phyloP scores from a whole-genome alignment of 2,797 vertebrate genomes.

The Urocyon cinereoargenteus region DNA sequence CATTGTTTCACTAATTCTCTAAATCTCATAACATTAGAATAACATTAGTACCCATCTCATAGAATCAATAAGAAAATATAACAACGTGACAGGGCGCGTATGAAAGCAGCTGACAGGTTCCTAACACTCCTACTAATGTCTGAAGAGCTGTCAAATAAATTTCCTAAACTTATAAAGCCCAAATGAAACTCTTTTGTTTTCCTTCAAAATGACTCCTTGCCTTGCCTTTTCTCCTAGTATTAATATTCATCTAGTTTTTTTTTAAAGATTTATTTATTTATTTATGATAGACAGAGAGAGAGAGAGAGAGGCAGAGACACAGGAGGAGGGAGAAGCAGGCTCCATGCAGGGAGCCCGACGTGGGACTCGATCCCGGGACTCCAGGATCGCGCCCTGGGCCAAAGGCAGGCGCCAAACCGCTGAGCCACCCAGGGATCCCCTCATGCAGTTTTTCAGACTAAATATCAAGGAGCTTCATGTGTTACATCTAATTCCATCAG shows the following conservation, averaged over 20 bases:
- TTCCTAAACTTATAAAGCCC: not conserved
- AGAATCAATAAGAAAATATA: not conserved
- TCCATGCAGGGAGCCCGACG: too few relatives aligned
- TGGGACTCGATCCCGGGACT: too few relatives aligned
- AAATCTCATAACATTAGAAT: not conserved
- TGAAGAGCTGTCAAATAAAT: not conserved
- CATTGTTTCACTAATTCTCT: not conserved
- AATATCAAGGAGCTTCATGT: not conserved
- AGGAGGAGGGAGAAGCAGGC: too few relatives aligned
- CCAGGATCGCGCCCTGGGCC: too few relatives aligned
- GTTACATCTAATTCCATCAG: not conserved
- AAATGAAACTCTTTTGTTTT: not conserved
- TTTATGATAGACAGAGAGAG: too few relatives aligned
- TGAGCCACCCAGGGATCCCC: too few relatives aligned
- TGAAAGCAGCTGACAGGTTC: not conserved
- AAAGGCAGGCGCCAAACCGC: too few relatives aligned
- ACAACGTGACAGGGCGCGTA: not conserved
- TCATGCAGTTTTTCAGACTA: not conserved
- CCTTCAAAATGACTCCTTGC: not conserved
- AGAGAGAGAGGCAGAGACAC: too few relatives aligned
- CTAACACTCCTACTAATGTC: not conserved
- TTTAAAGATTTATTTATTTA: too few relatives aligned
- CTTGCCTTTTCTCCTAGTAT: not conserved
- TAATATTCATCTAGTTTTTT: not conserved
- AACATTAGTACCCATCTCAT: not conserved